A percentile compares a stretch with the other conserved stretches of the same genome.
phyloP scores from a whole-genome alignment of 2,888 invertebrate species.

The Eremobia ochroleuca region DNA sequence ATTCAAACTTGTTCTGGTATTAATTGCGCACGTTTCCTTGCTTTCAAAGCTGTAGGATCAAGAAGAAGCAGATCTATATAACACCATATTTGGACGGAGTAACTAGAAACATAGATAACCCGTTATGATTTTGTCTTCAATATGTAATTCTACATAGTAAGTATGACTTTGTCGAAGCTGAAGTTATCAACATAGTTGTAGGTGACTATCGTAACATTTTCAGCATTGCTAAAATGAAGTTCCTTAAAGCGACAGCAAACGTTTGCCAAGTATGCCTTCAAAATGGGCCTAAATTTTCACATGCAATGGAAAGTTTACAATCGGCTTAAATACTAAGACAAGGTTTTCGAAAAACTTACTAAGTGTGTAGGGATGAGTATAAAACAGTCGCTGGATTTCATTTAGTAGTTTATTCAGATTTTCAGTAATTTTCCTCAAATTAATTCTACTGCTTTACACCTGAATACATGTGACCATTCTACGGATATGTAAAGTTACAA shows the following conservation, averaged over 20 bases:
- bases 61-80: background rate
- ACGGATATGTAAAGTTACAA: slow-evolving; percentile 44
- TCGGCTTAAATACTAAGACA: background rate
- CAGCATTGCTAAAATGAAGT: background rate
- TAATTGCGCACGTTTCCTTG: background rate
- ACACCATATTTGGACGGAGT: background rate
- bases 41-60: background rate
- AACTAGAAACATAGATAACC: background rate
- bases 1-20: background rate
- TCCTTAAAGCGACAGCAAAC: background rate
- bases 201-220: background rate
- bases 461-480: slow-evolving; percentile 33
- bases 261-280: slow-evolving; percentile 1
- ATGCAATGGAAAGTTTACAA: slow-evolving; percentile 2
- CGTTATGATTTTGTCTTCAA: background rate
- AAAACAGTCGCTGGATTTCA: slow-evolving; percentile 3
- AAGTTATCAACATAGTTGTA: slow-evolving; percentile 2
- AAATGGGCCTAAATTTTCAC: slow-evolving; percentile 2
- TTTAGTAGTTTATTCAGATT: slow-evolving; percentile 5
- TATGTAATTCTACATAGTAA: background rate
- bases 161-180: background rate
- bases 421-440: slow-evolving; percentile 29
- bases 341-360: slow-evolving; percentile 4
- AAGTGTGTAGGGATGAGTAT: background rate
- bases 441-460: slow-evolving; percentile 8